A percentile compares a stretch with the other conserved stretches of the same genome.
These are phyloP conservation scores for Polypedilum pembai DNA, from an alignment of 1,140 invertebrate genomes.

Conservation along the genomic window DNA sequence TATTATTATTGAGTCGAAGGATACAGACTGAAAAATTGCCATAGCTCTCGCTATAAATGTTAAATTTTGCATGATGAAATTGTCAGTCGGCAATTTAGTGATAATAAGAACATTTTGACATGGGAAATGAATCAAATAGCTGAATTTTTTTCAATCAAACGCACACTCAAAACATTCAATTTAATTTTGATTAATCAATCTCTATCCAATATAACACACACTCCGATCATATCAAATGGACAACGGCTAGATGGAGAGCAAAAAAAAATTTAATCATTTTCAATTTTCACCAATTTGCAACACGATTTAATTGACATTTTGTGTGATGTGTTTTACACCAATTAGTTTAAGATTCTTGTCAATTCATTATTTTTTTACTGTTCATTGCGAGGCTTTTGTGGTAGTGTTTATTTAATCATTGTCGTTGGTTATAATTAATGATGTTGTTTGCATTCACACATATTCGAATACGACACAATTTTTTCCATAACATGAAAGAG, in stretches of 20 bases:
- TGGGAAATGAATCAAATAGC: too few species aligned
- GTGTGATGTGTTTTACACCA: neutral
- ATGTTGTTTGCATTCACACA: neutral
- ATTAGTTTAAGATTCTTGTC: constrained; percentile 11
- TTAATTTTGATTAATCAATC: too few species aligned
- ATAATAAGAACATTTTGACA: too few species aligned
- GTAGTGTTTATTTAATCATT: neutral
- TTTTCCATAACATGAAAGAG: neutral
- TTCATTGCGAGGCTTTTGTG: neutral
- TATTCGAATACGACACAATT: neutral
- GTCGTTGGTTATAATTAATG: neutral
- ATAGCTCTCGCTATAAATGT: neutral
- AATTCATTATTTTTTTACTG: neutral
- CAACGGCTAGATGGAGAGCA: too few species aligned
- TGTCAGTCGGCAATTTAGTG: too few species aligned
- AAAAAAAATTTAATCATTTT: too few species aligned
- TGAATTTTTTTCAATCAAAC: too few species aligned
- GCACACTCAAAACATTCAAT: too few species aligned
- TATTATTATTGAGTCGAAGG: neutral
- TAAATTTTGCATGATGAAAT: too few species aligned
- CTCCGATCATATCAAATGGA: too few species aligned
- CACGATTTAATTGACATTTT: constrained; percentile 20
- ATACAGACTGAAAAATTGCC: neutral
- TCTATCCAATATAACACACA: too few species aligned
- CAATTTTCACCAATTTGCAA: too few species aligned